Base-by-base conservation (phyloP, 2,888 invertebrate genomes). In the Erebia ligea region DNA sequence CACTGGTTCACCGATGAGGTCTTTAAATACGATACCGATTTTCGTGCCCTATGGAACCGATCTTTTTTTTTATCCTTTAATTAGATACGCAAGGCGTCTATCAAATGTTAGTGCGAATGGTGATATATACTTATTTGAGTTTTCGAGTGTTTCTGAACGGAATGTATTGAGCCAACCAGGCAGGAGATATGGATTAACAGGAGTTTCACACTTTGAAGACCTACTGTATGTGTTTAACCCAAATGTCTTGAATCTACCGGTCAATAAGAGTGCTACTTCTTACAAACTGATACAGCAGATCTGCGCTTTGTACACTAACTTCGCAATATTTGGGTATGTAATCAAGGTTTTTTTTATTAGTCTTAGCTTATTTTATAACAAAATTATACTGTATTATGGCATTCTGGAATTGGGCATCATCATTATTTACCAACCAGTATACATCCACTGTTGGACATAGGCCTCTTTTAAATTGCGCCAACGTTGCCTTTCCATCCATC, bases 161-260 rank as follows among this genome's bases (percentile, higher is more conserved):
- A 88, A 87, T 70, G 73, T 85, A 2, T 84, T 77, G 40, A 81
- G 84, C 0, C 77, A 70, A 40, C 52, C 15, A 1, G 86, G 84
- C 1, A 52, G 71, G 0, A 81, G 83, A 58, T 83, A 84, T 59
- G 85, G 80, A 0, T 70, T 88, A 1, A 59, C 54, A 0, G 90
- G 87, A 11, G 82, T 85, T 0, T 48, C 82, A 2, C 90, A 90
- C 74, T 70, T 86, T n/a, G 90, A 90, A n/a, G 89, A 90, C 65
- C 64, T 86, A 13, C 80, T 86, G 81, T 87, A 90, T 70, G 73
- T 90, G 21, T 86, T 90, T 45, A 77, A 88, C 52, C 76, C 83
- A 0, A 87, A 86, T 57, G 56, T 45, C 0, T 72, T 75, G 3
- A 80, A 83, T 48, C 45, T 87, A 21, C 79, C 79, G 3, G 59